Evolutionary conservation across 2,888 invertebrate species (phyloP).

Genomic region (Sisyra nigra): DNA sequence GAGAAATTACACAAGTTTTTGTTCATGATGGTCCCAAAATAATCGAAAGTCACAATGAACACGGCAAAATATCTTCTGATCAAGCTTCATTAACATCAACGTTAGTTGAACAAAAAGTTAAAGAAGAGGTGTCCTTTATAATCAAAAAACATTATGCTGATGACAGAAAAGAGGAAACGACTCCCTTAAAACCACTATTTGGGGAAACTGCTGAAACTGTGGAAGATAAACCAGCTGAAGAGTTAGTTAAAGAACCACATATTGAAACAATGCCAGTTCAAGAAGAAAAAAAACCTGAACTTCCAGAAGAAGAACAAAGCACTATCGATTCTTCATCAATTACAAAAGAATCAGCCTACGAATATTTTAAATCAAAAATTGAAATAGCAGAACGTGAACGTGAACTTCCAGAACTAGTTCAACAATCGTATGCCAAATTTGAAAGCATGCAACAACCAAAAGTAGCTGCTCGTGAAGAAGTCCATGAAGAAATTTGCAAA

Average conservation of each 20-base stretch:
- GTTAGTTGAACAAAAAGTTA: background rate
- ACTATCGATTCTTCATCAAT: conserved; percentile 40
- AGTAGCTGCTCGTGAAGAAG: conserved; percentile 15
- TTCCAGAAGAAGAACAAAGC: conserved; percentile 15
- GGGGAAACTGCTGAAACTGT: background rate
- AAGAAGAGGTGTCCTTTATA: background rate
- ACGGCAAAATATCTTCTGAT: background rate
- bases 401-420: conserved; percentile 22
- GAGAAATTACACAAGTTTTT: background rate
- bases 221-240: background rate
- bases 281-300: conserved; percentile 13
- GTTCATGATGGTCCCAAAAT: background rate
- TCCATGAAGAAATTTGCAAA: conserved; percentile 2
- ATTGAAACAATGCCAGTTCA: background rate
- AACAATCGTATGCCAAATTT: conserved; percentile 28
- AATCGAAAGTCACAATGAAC: background rate
- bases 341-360: conserved; percentile 44
- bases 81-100: background rate
- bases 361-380: conserved; percentile 48
- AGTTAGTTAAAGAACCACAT: background rate
- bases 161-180: background rate
- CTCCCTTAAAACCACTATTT: background rate
- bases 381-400: conserved; percentile 20
- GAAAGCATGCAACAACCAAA: conserved; percentile 20
- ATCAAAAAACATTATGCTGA: conserved; percentile 1